Evolutionary conservation across 2,113 vertebrate genomes (phyloP), one percentile per base, ranked within the genome.

Genomic region (Heterocephalus glaber): DNA sequence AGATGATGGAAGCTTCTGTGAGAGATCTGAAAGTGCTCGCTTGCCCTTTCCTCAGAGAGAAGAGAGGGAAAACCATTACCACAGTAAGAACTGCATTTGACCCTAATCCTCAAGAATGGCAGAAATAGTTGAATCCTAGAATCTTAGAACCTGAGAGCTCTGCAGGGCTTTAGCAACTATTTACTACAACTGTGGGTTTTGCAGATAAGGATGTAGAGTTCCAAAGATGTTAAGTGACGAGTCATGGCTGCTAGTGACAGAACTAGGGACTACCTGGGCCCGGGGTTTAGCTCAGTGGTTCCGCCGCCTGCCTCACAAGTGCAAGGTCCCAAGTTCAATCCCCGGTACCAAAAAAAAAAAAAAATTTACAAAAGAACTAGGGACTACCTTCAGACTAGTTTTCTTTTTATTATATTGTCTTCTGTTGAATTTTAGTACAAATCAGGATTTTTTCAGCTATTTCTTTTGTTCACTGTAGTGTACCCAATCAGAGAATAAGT

Each of bases 21-120:
- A 98, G 98, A 86, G 98, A 98, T 24, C 98, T 99, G n/a, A 99
- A 98, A 96, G 98, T 99, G 30, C 98, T 99, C 0, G 99, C 99
- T 35, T 99, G 99, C 96, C 99, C 99, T 58, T 99, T 99, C 97
- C 99, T 99, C 87, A 98, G 95, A 81, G 97, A 98, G 90, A 98
- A 99, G 76, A 97, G 98, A 58, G 98, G 98, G 95, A 98, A 97
- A 44, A 98, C 97, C 1, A 95, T 99, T 82, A 99, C 99, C 80
- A 99, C 99, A 0, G 99, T 99, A 98, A 98, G 98, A 90, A 92
- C 79, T 74, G 66, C 44, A 33, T 47, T 41, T 33, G 44, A 68
- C 56, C 5, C 20, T 54, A 30, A 35, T 1, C n/a, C 77, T 66
- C 16, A 47, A 90, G 77, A 60, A 19, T 38, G 61, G n/a, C 77